Base-by-base conservation (phyloP, 1,140 invertebrate genomes). In the Ceratina australensis region DNA sequence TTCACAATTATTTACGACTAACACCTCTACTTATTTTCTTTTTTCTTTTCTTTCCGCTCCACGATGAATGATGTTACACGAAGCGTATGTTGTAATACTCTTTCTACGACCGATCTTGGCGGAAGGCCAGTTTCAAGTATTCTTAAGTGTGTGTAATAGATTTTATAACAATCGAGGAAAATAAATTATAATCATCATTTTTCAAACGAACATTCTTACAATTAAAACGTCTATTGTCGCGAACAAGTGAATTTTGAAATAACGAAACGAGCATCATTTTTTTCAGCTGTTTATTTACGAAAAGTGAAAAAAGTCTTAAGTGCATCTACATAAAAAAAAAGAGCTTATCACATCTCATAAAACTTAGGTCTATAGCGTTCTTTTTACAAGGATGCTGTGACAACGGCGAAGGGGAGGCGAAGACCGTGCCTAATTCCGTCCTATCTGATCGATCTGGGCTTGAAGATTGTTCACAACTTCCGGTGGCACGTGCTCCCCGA, bases 401-500 rank as follows among this genome's bases (percentile, higher is more conserved):
- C 47, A n/a, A 65, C 22, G 73, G 56, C 24, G 22, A 72, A 54
- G 28, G 24, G 18, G 28, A 50, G 13, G n/a, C n/a, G 33, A 64
- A 8, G 15, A 13, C 20, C 28, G 1, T 65, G 28, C 22, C 90
- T 91, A 95, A 84, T 95, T 94, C 74, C 93, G 93, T 71, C 96
- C 96, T 80, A 97, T 95, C 91, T 96, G 94, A 89, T 97, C 96
- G 73, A 97, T 95, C 91, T 97, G 96, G 47, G 94, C 90, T 86
- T 97, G 96, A 16, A 97, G 93, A 90, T 97, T 97, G 92, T 95
- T 96, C 86, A 97, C 96, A n/a, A 97, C 96, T 91, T 97, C 96
- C 20, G 95, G 94, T 24, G 96, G 96, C 26, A 97, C 95, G 88
- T 96, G 95, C 80, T 96, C 96, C 8, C 96, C 96, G 22, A 97